Base-by-base conservation (phyloP, 2,888 invertebrate genomes). In the Cremastobaeus sp. region DNA sequence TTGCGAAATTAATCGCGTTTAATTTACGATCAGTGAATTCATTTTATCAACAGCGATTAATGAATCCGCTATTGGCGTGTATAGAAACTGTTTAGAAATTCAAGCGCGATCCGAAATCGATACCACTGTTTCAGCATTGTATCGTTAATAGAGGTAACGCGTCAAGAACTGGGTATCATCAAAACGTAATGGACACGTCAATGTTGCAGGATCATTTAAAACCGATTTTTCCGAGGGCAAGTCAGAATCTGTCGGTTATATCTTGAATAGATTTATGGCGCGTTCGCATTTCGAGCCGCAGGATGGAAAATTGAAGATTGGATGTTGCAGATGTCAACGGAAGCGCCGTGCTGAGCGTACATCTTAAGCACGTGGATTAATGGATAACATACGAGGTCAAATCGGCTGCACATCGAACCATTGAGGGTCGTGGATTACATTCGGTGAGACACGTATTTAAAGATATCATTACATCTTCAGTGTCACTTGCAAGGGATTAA, bases 371-470 rank as follows among this genome's bases (percentile, higher is more conserved):
- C 62, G 37, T 35, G 68, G 68, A 73, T 73, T 73, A 73, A 68
- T 62, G 73, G 68, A 66, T 73, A 68, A 73, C 57, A 57, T 68
- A 73, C 68, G 73, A 55, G 66, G 68, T 60, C 60, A 52, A 72
- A 65, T 57, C 48, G 34, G 17, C 34, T n/a, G 55, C 55, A 70
- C 48, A 34, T 41, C 47, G 54, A 50, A 54, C 48, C 59, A 54
- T 65, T 32, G 48, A 57, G 45, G 43, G 34, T 17, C 21, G 45
- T 50, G 54, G 47, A 71, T 65, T 71, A 71, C 35, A 52, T 55
- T 71, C 52, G 35, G 12, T 3, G 45, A 14, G 39, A 34, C 59
- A 43, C 25, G 64, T 64, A 48, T 50, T 57, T 25, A 45, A 32
- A 37, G 37, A 64, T 71, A 59, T 39, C 45, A 39, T 57, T 60